Conservation (phyloP, 2,888 invertebrate genomes). For the Cephus pulcher region DNA sequence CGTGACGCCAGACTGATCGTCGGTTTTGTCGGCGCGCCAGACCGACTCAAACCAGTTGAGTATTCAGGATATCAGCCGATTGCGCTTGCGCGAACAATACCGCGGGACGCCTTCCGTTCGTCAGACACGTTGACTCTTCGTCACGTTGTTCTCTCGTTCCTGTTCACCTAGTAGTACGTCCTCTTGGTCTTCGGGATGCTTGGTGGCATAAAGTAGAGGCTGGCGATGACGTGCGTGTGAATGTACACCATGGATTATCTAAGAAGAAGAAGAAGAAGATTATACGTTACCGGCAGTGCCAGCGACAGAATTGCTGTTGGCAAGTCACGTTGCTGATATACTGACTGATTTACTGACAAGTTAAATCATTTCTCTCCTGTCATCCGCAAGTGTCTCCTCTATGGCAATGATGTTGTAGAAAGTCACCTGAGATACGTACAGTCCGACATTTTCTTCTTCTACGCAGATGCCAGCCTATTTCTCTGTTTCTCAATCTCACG, state of each 20-base stretch:
- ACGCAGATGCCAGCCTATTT: too few relatives aligned
- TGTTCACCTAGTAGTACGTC: not conserved
- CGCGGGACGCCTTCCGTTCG: not conserved
- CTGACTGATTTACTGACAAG: too few relatives aligned
- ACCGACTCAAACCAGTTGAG: not conserved
- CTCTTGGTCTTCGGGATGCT: not conserved
- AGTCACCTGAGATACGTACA: too few relatives aligned
- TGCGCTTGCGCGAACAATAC: not conserved
- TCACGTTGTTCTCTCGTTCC: not conserved
- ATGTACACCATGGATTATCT: not conserved
- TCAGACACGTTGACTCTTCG: not conserved
- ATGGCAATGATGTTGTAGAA: too few relatives aligned
- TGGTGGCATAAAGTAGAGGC: not conserved
- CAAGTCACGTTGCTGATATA: too few relatives aligned
- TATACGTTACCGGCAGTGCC: too few relatives aligned
- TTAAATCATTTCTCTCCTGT: too few relatives aligned
- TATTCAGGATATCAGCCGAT: not conserved
- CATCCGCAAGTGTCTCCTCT: too few relatives aligned
- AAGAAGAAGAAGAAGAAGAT: not conserved
- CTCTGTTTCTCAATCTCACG: too few relatives aligned
- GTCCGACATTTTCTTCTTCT: too few relatives aligned
- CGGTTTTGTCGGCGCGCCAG: constrained; percentile 14
- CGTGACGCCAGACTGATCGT: constrained; percentile 52
- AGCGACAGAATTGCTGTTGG: too few relatives aligned
- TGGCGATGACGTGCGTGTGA: not conserved